Percentiles rank a stretch among this genome's conserved stretches.
Evolutionary conservation across 2,113 vertebrate genomes (phyloP).

Genomic region (Oplegnathus fasciatus): DNA sequence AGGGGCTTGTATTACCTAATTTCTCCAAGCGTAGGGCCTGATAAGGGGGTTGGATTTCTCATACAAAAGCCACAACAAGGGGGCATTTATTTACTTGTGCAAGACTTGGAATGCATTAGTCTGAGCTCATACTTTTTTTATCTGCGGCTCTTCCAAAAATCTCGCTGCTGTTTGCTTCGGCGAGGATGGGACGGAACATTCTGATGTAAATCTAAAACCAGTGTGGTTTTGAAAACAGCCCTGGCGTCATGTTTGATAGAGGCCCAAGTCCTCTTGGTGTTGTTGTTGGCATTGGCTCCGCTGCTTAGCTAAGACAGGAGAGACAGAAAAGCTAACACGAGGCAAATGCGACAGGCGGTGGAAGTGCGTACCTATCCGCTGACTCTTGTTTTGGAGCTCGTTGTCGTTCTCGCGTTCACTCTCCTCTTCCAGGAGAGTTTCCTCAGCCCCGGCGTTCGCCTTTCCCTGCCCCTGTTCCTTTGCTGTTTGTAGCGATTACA

Average conservation of each 20-base stretch:
- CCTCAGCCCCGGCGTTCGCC: constrained; percentile 51
- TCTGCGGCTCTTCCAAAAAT: constrained; percentile 47
- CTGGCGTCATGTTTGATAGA: constrained; percentile 70
- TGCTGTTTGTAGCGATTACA: constrained; percentile 71
- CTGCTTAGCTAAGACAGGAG: constrained; percentile 40
- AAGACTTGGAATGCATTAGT: constrained; percentile 54
- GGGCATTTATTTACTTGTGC: constrained; percentile 62
- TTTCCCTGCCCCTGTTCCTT: constrained; percentile 46
- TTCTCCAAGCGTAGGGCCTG: background rate
- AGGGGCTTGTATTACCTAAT: background rate
- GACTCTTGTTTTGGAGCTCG: constrained; percentile 50
- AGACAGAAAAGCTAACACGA: constrained; percentile 37
- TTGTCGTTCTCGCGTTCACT: constrained; percentile 22
- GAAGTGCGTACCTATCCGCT: constrained; percentile 26
- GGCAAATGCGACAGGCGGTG: constrained; percentile 18
- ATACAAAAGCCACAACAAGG: constrained; percentile 33
- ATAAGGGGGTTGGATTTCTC: constrained; percentile 36
- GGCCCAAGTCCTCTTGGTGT: constrained; percentile 63
- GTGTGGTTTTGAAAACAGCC: constrained; percentile 75
- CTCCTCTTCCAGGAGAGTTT: constrained; percentile 51
- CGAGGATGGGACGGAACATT: constrained; percentile 56
- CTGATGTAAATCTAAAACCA: constrained; percentile 64
- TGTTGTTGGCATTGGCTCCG: constrained; percentile 55
- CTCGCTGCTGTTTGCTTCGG: constrained; percentile 45
- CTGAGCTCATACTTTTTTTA: constrained; percentile 53